phyloP scores from a whole-genome alignment of 2,888 invertebrate genomes.

The Phortica magna region DNA sequence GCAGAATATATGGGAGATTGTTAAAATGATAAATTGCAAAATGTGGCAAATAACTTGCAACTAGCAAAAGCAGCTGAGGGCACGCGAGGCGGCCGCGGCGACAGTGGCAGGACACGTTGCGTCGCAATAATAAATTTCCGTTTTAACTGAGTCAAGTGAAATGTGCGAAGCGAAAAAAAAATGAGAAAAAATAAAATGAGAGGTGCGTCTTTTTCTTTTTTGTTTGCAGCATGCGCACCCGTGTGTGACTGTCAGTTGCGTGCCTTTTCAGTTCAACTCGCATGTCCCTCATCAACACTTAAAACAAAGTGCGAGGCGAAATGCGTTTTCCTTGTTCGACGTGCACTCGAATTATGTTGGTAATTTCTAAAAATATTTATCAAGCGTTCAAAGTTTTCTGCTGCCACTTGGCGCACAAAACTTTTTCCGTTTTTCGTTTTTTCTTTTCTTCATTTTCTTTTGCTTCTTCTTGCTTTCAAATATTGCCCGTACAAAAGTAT shows the following conservation, averaged over 20 bases:
- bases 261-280: neutral
- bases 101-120: slow-evolving; percentile 12
- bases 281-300: neutral
- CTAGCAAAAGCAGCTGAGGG: slow-evolving; percentile 27
- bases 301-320: slow-evolving; percentile 10
- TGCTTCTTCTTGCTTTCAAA: neutral
- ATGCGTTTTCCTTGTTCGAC: slow-evolving; percentile 34
- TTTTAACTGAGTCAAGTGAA: slow-evolving; percentile 31
- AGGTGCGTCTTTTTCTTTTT: slow-evolving; percentile 21
- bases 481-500: neutral
- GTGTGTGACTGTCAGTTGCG: neutral
- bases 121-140: slow-evolving; percentile 28
- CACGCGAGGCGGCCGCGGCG: neutral
- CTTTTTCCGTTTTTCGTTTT: neutral
- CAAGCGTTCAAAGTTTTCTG: neutral
- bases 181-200: slow-evolving; percentile 15
- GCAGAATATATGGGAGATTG: slow-evolving; percentile 26
- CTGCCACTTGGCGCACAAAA: neutral
- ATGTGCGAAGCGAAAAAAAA: neutral
- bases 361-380: slow-evolving; percentile 34
- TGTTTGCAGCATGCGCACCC: neutral
- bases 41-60: slow-evolving; percentile 34
- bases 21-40: slow-evolving; percentile 34
- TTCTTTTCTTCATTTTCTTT: neutral
- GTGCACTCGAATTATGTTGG: slow-evolving; percentile 32